Percentiles rank a stretch among this genome's conserved stretches.
phyloP scores from a whole-genome alignment of 1,140 invertebrate species.

The Himalopsyche phryganea region DNA sequence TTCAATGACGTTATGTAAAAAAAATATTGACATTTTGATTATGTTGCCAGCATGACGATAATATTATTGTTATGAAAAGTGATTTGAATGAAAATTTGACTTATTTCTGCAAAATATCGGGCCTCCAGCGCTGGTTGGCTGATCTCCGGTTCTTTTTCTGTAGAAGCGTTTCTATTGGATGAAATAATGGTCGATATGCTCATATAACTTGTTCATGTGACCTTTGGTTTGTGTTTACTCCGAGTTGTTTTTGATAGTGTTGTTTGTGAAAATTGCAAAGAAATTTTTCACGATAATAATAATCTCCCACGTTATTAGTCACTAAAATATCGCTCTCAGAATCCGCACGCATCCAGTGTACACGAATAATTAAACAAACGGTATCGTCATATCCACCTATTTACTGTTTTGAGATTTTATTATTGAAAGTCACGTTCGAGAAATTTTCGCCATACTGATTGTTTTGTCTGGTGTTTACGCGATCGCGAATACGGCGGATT shows the following conservation, averaged over 20 bases:
- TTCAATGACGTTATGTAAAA: no score
- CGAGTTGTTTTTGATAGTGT: slow-evolving; percentile 5
- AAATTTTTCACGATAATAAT: neutral
- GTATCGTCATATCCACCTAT: no score
- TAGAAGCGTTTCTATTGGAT: slow-evolving; percentile 10
- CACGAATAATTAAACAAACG: neutral
- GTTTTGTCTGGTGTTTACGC: slow-evolving; percentile 22
- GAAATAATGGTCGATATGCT: slow-evolving; percentile 16
- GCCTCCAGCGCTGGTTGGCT: slow-evolving; percentile 17
- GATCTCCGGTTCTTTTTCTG: slow-evolving; percentile 8
- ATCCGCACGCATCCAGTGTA: neutral
- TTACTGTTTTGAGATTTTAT: slow-evolving; percentile 2
- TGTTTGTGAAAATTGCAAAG: slow-evolving; percentile 1
- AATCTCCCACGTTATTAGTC: neutral
- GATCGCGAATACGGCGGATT: slow-evolving; percentile 11
- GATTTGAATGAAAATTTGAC: no score
- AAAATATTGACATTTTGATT: no score
- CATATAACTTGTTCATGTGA: slow-evolving; percentile 20
- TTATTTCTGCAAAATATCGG: neutral
- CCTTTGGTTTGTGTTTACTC: slow-evolving; percentile 18
- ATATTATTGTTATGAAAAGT: no score
- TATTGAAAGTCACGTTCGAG: slow-evolving; percentile 24
- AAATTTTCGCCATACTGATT: slow-evolving; percentile 24
- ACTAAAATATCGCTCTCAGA: neutral
- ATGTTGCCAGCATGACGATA: no score